Percentiles rank a stretch among this genome's conserved stretches.
Evolutionary conservation across 2,113 vertebrate genomes (phyloP).

Genomic region (Peromyscus californicus): DNA sequence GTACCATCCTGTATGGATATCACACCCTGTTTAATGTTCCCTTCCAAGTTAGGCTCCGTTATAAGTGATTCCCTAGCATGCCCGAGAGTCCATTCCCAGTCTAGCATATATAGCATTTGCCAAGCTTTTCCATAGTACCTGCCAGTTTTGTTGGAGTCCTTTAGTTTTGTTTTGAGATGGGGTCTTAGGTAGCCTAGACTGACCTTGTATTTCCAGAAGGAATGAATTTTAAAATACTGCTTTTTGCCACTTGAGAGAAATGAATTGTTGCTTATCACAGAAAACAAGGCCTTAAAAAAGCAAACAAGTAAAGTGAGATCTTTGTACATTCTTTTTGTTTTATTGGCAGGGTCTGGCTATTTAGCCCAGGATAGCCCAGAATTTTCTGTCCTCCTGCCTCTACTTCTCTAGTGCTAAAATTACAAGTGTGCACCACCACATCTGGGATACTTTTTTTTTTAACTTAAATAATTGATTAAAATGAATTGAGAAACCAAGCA

Average conservation of each 20-base stretch:
- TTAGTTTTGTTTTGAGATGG: neutral
- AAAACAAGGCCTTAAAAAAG: neutral
- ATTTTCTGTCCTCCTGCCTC: neutral
- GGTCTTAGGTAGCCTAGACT: neutral
- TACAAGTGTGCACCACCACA: neutral
- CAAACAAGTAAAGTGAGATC: slow-evolving; percentile 11
- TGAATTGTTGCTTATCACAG: slow-evolving; percentile 27
- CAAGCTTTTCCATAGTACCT: neutral
- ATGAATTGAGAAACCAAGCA: neutral
- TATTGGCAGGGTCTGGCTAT: neutral
- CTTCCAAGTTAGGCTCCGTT: accelerated
- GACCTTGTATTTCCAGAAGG: neutral
- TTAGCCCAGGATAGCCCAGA: neutral
- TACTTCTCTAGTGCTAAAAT: neutral
- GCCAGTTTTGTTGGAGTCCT: neutral
- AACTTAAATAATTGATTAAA: neutral
- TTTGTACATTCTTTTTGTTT: neutral
- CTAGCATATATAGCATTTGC: neutral
- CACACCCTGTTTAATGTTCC: neutral
- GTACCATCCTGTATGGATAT: neutral
- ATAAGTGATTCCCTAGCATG: neutral
- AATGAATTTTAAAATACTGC: slow-evolving; percentile 20
- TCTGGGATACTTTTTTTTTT: neutral
- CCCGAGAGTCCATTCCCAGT: neutral
- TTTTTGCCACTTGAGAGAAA: slow-evolving; percentile 59